Base-by-base conservation (phyloP, 1,140 invertebrate species). In the Cryptotermes secundus region DNA sequence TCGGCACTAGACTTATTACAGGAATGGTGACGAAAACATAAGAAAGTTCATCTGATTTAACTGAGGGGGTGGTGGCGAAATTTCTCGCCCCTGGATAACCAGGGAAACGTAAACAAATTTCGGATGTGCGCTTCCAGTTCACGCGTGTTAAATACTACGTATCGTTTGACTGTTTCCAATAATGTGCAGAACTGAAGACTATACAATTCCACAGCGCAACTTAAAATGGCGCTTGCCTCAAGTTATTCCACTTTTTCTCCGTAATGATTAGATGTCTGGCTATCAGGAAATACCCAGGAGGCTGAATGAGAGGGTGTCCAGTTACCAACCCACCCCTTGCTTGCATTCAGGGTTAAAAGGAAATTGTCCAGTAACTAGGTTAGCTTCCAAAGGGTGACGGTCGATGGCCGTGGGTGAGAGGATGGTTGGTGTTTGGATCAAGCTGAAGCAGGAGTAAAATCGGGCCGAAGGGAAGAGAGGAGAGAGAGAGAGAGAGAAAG, bases 361-460 rank as follows among this genome's bases (percentile, higher is more conserved):
- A 72, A 72, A 72, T 72, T 72, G 59, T 72, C 59, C 59, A 72
- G 31, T 72, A 72, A 72, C 26, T 72, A 72, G 59, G 59, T 72
- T 72, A 72, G 59, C 59, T 31, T 72, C 31, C n/a, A 0, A 14
- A 31, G 59, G 59, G 59, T 31, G 59, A n/a, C 26, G 59, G 59
- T 72, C 9, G 59, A 7, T 31, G 26, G n/a, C 31, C 31, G 59
- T 72, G 6, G 59, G n/a, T 31, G 59, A 31, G 7, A 72, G 26
- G 59, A 31, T 14, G 53, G 38, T 12, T 12, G 38, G 19, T 26
- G 19, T 24, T 59, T 4, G 53, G 19, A 22, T 59, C 26, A 31
- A 72, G 59, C 6, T 31, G 59, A 16, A 16, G 26, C 24, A 59
- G 3, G 16, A 49, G 10, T 49, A 49, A 49, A 49, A 31, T 31